Base-by-base conservation (phyloP, 2,113 vertebrate genomes). In the Otus sunia region DNA sequence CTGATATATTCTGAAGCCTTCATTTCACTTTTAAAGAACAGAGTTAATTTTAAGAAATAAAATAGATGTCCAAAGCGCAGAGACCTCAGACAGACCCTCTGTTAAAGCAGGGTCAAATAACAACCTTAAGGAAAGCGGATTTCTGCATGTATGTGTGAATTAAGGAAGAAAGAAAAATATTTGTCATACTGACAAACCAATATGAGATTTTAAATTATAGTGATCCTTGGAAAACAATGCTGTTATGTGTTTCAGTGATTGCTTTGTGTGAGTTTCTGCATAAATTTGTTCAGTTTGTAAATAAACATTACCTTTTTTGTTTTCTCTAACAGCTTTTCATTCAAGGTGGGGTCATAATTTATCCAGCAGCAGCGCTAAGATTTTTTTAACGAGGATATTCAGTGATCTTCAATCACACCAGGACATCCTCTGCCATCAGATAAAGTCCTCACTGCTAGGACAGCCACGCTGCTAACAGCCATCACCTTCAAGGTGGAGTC, bases 11-110 rank as follows among this genome's bases (percentile, higher is more conserved):
- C 41, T 41, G 45, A 88, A 96, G 26, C 59, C 15, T 94, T 94
- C 13, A 25, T 84, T 94, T 71, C 45, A 80, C 34, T 82, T 77
- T 36, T 30, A 26, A 92, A 74, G 71, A 79, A 22, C 7, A 27
- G 12, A 83, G 23, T 47, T 81, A 11, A 75, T 92, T 91, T 71
- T 47, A 92, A 56, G 27, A 77, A 74, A 63, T 74, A 62, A 95
- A 92, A 80, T 23, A 67, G 9, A 47, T 10, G 2, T 32, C 23
- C 17, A 23, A 93, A 71, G 43, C 49, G 19, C 56, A 88, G 55
- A 90, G 20, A 50, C 4, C 6, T 92, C 63, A 80, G 66, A 63
- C 36, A 78, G 74, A 29, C 14, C 16, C 16, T 68, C 59, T 85
- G 36, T 47, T 62, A 71, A 39, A 36, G 6, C 11, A 84, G 23